phyloP scores from a whole-genome alignment of 2,113 vertebrate species.

The Xenus cinereus region DNA sequence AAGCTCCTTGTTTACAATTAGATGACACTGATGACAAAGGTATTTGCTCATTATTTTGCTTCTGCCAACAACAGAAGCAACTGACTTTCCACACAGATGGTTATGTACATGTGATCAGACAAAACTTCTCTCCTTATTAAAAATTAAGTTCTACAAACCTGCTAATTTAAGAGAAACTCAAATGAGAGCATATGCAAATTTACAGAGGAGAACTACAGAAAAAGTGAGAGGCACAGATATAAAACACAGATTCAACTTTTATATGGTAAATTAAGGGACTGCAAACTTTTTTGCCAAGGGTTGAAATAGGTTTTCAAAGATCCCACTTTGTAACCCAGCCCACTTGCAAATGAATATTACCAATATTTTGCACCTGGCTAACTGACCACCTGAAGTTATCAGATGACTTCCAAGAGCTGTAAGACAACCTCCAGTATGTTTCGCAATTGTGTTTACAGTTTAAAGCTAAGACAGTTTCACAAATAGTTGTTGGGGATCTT shows the following conservation, averaged over 20 bases:
- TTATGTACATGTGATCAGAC: not conserved
- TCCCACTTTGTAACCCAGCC: not conserved
- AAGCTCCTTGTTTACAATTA: conserved; percentile 6
- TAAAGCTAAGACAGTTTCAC: not conserved
- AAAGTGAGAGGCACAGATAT: not conserved
- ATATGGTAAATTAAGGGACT: not conserved
- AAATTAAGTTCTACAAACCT: not conserved
- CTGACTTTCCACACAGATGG: not conserved
- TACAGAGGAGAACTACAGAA: not conserved
- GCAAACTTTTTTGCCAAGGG: not conserved
- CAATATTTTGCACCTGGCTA: not conserved
- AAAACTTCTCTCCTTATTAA: not conserved
- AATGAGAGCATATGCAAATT: not conserved
- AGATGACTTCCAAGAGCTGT: not conserved
- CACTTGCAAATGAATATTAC: not conserved
- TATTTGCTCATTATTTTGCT: not conserved
- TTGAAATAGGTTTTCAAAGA: not conserved
- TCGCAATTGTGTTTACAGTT: not conserved
- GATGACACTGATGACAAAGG: not conserved
- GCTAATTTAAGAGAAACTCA: not conserved
- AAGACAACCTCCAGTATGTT: not conserved
- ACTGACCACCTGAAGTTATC: not conserved
- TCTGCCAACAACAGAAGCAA: conserved; percentile 22
- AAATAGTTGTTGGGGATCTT: not conserved
- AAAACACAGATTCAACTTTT: not conserved